Conservation (phyloP, 1,140 invertebrate species). For the Halictus rubicundus region DNA sequence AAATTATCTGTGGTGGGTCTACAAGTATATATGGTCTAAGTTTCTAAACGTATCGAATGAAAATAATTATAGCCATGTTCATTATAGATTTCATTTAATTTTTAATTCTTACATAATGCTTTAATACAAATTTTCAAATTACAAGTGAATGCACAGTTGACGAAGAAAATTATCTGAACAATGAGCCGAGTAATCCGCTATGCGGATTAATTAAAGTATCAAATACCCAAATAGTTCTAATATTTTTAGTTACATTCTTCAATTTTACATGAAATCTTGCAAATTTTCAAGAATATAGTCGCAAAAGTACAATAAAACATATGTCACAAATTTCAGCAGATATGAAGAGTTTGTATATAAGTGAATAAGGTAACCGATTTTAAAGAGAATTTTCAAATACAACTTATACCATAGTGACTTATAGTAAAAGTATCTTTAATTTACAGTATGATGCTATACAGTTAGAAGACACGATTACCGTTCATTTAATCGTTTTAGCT, state of each 20-base stretch:
- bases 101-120: conserved; percentile 13
- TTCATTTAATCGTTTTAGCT: not conserved
- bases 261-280: not conserved
- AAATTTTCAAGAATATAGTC: not conserved
- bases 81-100: conserved; percentile 14
- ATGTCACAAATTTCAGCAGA: not conserved
- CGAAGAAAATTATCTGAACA: not conserved
- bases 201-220: not conserved
- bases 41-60: too few species aligned
- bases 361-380: not conserved
- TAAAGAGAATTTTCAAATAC: not conserved
- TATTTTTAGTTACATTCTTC: not conserved
- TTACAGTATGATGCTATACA: conserved; percentile 19
- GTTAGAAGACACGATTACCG: conserved; percentile 8
- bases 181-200: not conserved
- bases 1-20: too few species aligned
- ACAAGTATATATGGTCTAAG: too few species aligned
- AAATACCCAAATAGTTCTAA: not conserved
- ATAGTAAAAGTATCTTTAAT: conserved; percentile 32
- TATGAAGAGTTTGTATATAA: not conserved
- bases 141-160: not conserved
- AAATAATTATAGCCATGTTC: not conserved
- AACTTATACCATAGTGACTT: conserved; percentile 9
- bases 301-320: not conserved
- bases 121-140: conserved; percentile 6